A percentile compares a stretch with the other conserved stretches of the same genome.
These are phyloP conservation scores for Heterotilapia buettikoferi DNA, from an alignment of 2,113 vertebrate genomes.

Conservation along the genomic window DNA sequence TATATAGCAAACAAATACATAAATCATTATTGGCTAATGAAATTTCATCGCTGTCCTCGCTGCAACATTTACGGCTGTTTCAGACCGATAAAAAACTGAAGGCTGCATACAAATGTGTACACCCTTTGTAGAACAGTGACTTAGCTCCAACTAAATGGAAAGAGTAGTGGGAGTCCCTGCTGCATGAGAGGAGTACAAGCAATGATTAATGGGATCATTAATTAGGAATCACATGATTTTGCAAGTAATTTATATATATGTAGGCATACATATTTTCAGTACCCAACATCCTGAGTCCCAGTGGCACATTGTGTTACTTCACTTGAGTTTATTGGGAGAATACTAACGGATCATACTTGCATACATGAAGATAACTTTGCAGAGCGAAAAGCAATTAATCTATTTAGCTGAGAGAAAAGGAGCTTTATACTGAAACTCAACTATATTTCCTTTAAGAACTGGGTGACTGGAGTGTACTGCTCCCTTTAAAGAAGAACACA, in stretches of 20 bases:
- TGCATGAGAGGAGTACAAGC: background rate
- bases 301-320: background rate
- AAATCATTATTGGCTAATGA: background rate
- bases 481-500: background rate
- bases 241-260: background rate
- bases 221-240: background rate
- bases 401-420: background rate
- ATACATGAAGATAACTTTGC: background rate
- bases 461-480: background rate
- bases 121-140: background rate
- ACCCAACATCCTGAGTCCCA: background rate
- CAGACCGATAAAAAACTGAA: fast-evolving
- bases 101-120: fast-evolving
- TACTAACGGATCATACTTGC: background rate
- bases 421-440: background rate
- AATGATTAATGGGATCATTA: background rate
- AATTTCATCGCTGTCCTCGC: background rate
- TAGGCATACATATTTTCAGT: background rate
- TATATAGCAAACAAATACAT: background rate
- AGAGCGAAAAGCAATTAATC: fast-evolving
- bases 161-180: background rate
- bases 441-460: background rate
- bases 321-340: background rate
- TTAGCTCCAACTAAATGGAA: background rate
- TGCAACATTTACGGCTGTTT: background rate